Base-by-base conservation (phyloP, 2,113 vertebrate genomes). In the Sceloporus tristichus region DNA sequence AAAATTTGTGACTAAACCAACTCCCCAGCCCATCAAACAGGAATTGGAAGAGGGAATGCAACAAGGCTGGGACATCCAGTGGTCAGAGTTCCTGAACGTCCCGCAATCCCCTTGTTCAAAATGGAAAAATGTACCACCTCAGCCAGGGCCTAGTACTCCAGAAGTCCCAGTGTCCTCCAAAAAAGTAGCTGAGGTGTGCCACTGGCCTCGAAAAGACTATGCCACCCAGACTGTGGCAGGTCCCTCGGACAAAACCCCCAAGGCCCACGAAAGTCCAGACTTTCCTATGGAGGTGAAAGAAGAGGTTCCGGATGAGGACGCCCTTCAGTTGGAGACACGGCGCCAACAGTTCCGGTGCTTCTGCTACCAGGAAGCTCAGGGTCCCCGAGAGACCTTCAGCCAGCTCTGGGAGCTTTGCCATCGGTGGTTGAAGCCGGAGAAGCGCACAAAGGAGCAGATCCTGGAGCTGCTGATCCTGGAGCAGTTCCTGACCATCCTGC, bases 361-460 rank as follows among this genome's bases (percentile, higher is more conserved):
- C 82, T 73, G 66, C 82, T 89, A 89, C 75, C 65, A 48, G 62
- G 82, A 73, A 38, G 66, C 87, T 1, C 10, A 68, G 4, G 87
- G 87, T 7, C 87, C 87, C 5, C 59, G 29, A 11, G 40, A 83
- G 42, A 73, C 62, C n/a, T 82, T 82, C 23, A 38, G 18, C 59
- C 86, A 76, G 42, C 86, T 87, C 79, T 76, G 71, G 86, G 71
- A 75, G 11, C 71, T 87, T 48, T 87, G 86, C 59, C 38, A 40
- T 16, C 79, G 6, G 19, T 87, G 86, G 86, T 40, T 87, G 86
- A 82, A 53, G 42, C 86, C 86, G 0, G 86, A 87, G 79, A 18
- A 2, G 16, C 18, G 59, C 59, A 62, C 14, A 13, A 62, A 62
- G 59, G 13, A 62, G 59, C 59, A 62, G 59, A 62, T 62, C 59